phyloP scores from a whole-genome alignment of 2,797 vertebrate genomes.

The Thaleichthys pacificus region DNA sequence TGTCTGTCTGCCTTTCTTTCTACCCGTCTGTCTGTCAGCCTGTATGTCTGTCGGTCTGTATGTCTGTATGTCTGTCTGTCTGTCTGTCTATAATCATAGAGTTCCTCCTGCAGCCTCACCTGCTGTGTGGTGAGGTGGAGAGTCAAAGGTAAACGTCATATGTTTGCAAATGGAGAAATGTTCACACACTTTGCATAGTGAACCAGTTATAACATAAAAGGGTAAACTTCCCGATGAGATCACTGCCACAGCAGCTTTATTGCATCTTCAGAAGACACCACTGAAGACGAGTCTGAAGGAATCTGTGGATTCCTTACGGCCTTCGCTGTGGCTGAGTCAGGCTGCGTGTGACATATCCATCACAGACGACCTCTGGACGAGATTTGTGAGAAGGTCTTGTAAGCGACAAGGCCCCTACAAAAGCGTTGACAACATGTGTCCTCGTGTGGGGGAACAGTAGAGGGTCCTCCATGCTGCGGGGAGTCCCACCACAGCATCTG shows the following conservation, averaged over 20 bases:
- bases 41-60: slow-evolving; percentile 1
- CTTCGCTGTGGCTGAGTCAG: slow-evolving; percentile 30
- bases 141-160: too few species aligned
- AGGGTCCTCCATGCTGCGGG: slow-evolving; percentile 36
- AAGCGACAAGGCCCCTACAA: slow-evolving; percentile 23
- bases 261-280: neutral
- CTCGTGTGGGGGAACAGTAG: slow-evolving; percentile 27
- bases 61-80: neutral
- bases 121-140: neutral
- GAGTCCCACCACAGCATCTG: slow-evolving; percentile 27
- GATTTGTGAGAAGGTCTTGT: slow-evolving; percentile 34
- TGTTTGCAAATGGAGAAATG: too few species aligned
- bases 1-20: neutral
- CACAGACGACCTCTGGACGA: slow-evolving; percentile 31
- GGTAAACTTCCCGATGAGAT: neutral
- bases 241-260: neutral
- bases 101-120: neutral
- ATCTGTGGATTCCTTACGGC: slow-evolving; percentile 12
- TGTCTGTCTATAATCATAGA: slow-evolving; percentile 1
- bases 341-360: slow-evolving; percentile 34
- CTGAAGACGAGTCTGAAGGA: slow-evolving; percentile 46
- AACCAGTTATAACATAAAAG: too few species aligned
- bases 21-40: neutral
- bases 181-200: too few species aligned
- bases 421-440: slow-evolving; percentile 35